These are phyloP conservation scores for Sebastes oblongus DNA, from an alignment of 2,797 vertebrate species.

Conservation along the genomic window DNA sequence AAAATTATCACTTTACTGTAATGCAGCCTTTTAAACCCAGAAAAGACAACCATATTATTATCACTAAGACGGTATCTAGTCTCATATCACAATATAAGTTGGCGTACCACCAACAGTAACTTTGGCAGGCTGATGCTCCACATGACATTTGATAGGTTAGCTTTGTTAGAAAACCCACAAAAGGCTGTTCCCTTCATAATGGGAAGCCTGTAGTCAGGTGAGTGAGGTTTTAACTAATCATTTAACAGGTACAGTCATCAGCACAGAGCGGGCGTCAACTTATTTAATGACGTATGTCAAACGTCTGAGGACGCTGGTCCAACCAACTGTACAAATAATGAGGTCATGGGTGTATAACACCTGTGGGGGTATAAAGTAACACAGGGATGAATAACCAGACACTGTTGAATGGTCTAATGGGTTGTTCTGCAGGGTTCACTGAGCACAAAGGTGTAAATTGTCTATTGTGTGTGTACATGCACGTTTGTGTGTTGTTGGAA, in stretches of 20 bases:
- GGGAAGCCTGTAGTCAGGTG: conserved; percentile 9
- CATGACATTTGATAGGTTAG: background rate
- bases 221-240: background rate
- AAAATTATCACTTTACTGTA: too few species aligned
- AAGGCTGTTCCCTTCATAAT: background rate
- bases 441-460: background rate
- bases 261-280: background rate
- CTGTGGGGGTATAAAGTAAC: conserved; percentile 22
- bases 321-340: background rate
- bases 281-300: background rate
- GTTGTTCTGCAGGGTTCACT: conserved; percentile 3
- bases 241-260: background rate
- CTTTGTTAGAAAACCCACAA: background rate
- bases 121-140: background rate
- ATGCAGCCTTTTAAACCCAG: too few species aligned
- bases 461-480: background rate
- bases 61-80: background rate
- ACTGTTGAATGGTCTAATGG: background rate
- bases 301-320: background rate
- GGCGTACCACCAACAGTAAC: background rate
- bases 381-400: conserved; percentile 17
- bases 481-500: background rate
- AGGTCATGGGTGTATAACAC: conserved; percentile 7
- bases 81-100: background rate
- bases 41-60: too few species aligned